Conservation (phyloP, 2,888 invertebrate genomes). For the Steinernema scapterisci region DNA sequence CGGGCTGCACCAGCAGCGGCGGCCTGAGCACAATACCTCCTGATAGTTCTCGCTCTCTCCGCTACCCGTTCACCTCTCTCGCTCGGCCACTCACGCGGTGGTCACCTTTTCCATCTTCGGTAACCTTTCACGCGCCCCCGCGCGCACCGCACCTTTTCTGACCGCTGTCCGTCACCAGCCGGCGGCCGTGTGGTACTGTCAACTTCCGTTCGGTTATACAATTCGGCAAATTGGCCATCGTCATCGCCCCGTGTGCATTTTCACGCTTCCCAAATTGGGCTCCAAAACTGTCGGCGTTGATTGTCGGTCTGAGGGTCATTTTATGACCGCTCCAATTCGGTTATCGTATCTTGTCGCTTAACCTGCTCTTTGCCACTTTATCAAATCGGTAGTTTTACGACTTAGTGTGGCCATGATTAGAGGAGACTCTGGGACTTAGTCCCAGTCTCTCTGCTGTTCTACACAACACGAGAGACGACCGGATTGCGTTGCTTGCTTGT, state of each 20-base stretch:
- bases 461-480: no score
- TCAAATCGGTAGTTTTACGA: slow-evolving; percentile 2
- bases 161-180: slow-evolving; percentile 16
- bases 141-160: background rate
- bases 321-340: background rate
- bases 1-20: background rate
- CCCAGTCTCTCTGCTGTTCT: no score
- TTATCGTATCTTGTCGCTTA: background rate
- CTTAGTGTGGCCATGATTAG: background rate
- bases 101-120: background rate
- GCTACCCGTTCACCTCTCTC: background rate
- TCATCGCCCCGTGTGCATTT: background rate
- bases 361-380: slow-evolving; percentile 9
- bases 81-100: background rate
- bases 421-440: no score
- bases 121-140: background rate
- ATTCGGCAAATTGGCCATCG: slow-evolving; percentile 27
- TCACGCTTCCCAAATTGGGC: slow-evolving; percentile 1
- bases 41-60: background rate
- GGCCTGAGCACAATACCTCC: background rate
- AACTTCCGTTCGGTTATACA: slow-evolving; percentile 32
- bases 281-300: background rate
- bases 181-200: slow-evolving; percentile 7
- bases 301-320: background rate
- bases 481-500: background rate